These are phyloP conservation scores for Sympetrum striolatum DNA, from an alignment of 2,888 invertebrate genomes.

Conservation along the genomic window DNA sequence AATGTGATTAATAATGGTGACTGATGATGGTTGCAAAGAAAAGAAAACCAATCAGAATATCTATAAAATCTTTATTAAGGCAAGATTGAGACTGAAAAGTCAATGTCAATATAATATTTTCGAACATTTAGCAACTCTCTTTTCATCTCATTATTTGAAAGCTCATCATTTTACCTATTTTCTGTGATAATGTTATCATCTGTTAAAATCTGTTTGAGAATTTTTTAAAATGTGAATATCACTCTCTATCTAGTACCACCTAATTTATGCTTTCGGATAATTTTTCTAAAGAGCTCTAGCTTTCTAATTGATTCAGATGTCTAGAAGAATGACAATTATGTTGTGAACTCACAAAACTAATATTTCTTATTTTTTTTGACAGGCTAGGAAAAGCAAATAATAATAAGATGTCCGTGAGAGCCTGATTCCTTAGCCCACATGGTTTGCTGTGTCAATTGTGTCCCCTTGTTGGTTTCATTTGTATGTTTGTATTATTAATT, in stretches of 20 bases:
- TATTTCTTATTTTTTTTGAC: constrained; percentile 11
- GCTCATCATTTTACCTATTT: too few species aligned
- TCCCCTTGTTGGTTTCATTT: background rate
- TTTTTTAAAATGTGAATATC: background rate
- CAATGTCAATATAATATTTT: too few species aligned
- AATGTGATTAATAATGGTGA: too few species aligned
- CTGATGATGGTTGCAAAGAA: too few species aligned
- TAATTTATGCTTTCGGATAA: background rate
- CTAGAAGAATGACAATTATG: background rate
- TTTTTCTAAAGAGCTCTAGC: background rate
- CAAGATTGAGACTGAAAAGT: too few species aligned
- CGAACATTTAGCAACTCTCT: too few species aligned
- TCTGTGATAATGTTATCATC: background rate
- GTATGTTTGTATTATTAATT: constrained; percentile 11
- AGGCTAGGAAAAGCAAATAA: constrained; percentile 1
- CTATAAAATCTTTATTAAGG: too few species aligned
- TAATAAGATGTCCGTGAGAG: background rate
- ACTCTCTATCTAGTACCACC: background rate
- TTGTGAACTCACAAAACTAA: background rate
- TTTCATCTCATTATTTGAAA: too few species aligned
- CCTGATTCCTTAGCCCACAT: background rate
- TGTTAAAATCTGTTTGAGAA: background rate
- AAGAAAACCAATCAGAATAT: too few species aligned
- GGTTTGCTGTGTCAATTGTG: background rate
- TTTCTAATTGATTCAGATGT: background rate